Evolutionary conservation across 2,888 invertebrate genomes (phyloP).

Genomic region (Chirona hameri): DNA sequence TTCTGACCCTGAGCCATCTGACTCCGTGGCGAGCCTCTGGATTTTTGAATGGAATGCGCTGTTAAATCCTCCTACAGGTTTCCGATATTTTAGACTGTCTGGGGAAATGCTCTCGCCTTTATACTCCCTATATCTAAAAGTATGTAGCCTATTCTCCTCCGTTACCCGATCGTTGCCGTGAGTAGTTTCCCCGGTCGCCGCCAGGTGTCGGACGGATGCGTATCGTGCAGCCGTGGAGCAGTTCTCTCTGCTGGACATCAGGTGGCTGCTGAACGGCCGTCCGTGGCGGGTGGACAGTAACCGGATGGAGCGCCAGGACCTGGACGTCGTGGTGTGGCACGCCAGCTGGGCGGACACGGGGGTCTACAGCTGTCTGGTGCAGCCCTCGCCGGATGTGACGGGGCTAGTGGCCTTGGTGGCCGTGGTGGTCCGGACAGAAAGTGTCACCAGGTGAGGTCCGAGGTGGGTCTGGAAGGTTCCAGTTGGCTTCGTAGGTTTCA

Average conservation of each 20-base stretch:
- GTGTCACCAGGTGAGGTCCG: neutral
- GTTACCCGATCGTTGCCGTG: no score
- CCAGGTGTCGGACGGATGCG: conserved; percentile 13
- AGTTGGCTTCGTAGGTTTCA: no score
- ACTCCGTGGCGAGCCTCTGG: no score
- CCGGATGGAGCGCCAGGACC: conserved; percentile 4
- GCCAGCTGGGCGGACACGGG: neutral
- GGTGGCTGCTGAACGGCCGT: neutral
- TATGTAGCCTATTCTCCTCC: no score
- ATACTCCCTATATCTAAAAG: no score
- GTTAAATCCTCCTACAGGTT: no score
- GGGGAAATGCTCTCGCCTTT: no score
- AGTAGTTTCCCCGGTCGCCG: neutral
- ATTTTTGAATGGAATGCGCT: no score
- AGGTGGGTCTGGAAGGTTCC: no score
- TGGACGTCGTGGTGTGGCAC: neutral
- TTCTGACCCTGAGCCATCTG: no score
- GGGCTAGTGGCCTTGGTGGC: neutral
- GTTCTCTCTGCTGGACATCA: neutral
- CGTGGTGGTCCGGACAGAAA: neutral
- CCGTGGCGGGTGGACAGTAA: neutral
- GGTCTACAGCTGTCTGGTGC: conserved; percentile 22
- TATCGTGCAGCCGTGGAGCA: neutral
- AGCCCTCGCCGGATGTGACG: neutral
- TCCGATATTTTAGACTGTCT: no score